A percentile compares a stretch with the other conserved stretches of the same genome.
phyloP scores from a whole-genome alignment of 2,888 invertebrate species.

The Pterostichus madidus region DNA sequence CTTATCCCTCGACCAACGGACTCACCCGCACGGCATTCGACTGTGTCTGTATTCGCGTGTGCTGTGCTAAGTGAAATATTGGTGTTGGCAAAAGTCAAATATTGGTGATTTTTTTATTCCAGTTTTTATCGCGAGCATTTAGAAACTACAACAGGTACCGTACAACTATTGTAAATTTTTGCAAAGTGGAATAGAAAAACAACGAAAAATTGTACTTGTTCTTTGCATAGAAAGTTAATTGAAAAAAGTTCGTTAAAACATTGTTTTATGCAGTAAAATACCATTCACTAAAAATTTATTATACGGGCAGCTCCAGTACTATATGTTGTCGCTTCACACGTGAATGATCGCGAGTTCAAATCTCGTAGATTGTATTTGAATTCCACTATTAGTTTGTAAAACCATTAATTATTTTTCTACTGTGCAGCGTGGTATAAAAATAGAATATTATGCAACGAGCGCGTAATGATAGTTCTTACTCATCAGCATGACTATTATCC shows the following conservation, averaged over 20 bases:
- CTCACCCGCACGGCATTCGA: neutral
- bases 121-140: constrained; percentile 30
- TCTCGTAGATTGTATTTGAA: too few species aligned
- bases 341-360: too few species aligned
- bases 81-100: constrained; percentile 40
- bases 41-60: too few species aligned
- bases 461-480: too few species aligned
- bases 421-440: too few species aligned
- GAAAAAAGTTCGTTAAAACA: neutral
- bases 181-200: too few species aligned
- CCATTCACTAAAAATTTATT: neutral
- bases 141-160: constrained; percentile 30
- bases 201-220: neutral
- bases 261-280: neutral
- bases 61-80: constrained; percentile 31
- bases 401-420: too few species aligned
- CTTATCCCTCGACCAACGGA: constrained; percentile 8
- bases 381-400: too few species aligned
- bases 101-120: constrained; percentile 30
- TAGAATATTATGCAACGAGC: too few species aligned
- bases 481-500: too few species aligned
- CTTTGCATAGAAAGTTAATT: neutral
- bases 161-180: constrained; percentile 14
- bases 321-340: too few species aligned
- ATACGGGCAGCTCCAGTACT: too few species aligned